These are phyloP conservation scores for Enteromius radiatus DNA, from an alignment of 2,797 vertebrate genomes.

Conservation along the genomic window DNA sequence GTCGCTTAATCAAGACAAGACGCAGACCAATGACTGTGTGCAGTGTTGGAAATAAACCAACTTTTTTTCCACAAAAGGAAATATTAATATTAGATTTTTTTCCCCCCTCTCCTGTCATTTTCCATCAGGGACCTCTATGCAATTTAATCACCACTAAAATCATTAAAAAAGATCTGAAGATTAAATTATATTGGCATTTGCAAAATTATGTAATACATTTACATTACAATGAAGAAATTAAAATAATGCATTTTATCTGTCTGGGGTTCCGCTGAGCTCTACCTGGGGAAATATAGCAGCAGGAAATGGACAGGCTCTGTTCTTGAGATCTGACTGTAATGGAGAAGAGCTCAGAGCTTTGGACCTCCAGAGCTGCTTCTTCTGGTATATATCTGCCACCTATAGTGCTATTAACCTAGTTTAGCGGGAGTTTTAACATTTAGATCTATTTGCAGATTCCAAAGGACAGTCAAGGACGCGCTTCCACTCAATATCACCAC, in stretches of 20 bases:
- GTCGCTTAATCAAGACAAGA: conserved; percentile 74
- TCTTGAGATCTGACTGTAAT: conserved; percentile 82
- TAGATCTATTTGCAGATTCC: conserved; percentile 17
- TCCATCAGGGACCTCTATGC: conserved; percentile 84
- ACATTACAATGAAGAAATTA: conserved; percentile 90
- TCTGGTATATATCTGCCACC: conserved; percentile 21
- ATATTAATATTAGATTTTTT: conserved; percentile 83
- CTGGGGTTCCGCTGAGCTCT: conserved; percentile 81
- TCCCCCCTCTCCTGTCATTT: conserved; percentile 74
- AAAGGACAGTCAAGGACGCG: neutral
- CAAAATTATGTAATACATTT: conserved; percentile 90
- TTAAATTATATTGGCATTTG: conserved; percentile 90
- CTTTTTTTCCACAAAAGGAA: conserved; percentile 81
- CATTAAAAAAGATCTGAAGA: conserved; percentile 89
- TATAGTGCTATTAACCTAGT: conserved; percentile 45
- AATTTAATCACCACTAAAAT: conserved; percentile 89
- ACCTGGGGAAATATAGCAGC: conserved; percentile 85
- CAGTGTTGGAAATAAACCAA: conserved; percentile 79
- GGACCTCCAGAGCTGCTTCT: conserved; percentile 41
- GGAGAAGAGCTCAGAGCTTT: conserved; percentile 69
- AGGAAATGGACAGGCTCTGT: conserved; percentile 81
- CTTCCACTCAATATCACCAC: neutral
- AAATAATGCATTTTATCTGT: conserved; percentile 87
- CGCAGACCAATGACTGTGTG: conserved; percentile 69
- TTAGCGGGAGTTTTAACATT: conserved; percentile 23